A percentile compares a stretch with the other conserved stretches of the same genome.
Conservation (phyloP, 2,888 invertebrate species). For the Ichneumoninae sp. region DNA sequence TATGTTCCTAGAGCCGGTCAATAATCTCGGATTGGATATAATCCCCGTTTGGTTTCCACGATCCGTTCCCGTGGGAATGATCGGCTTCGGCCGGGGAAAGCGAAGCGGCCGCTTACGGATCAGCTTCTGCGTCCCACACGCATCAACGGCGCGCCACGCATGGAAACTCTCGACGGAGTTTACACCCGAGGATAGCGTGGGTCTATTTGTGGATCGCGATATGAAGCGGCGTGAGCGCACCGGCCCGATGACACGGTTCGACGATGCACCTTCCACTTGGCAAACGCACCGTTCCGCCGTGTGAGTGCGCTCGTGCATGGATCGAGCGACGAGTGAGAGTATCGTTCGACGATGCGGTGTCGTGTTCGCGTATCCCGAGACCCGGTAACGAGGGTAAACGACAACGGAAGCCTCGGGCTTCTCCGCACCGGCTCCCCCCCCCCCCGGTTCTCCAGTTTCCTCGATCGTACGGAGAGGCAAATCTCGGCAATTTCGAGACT, state of each 20-base stretch:
- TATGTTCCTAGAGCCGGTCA: neutral
- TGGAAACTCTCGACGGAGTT: neutral
- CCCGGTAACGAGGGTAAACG: constrained; percentile 49
- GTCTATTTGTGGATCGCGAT: constrained; percentile 39
- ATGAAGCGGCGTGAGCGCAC: constrained; percentile 8
- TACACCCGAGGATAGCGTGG: neutral
- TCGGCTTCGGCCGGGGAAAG: constrained; percentile 18
- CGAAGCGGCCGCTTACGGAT: neutral
- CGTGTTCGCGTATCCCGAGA: constrained; percentile 35
- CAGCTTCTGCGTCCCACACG: neutral
- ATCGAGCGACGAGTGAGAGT: constrained; percentile 14
- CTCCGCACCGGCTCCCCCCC: neutral
- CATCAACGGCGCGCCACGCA: neutral
- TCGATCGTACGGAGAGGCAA: constrained; percentile 2
- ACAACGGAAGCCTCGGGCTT: constrained; percentile 37
- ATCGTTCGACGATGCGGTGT: constrained; percentile 23
- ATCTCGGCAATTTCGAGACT: constrained; percentile 45
- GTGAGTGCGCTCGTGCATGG: neutral
- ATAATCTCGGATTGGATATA: constrained; percentile 11
- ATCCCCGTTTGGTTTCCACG: constrained; percentile 25
- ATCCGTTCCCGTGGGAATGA: constrained; percentile 43
- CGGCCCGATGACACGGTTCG: constrained; percentile 38
- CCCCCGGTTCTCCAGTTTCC: constrained; percentile 39
- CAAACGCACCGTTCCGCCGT: neutral
- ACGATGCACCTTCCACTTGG: constrained; percentile 10